Conservation (phyloP, 2,113 vertebrate species). For the Amblyopsis rosae region DNA sequence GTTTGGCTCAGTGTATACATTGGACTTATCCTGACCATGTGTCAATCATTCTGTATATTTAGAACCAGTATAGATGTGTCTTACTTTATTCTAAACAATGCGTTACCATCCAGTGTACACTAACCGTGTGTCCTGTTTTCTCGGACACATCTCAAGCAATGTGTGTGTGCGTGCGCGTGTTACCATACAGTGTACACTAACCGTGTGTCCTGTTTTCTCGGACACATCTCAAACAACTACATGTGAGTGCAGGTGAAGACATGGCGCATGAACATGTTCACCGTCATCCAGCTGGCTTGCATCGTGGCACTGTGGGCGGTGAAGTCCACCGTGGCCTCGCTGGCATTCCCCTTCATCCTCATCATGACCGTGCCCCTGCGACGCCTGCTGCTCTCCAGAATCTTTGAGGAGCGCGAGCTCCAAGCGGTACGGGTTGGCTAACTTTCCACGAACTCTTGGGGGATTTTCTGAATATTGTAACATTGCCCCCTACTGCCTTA, state of each 20-base stretch:
- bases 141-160: too few relatives aligned
- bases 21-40: background rate
- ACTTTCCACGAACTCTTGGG: conserved; percentile 17
- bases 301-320: conserved; percentile 94
- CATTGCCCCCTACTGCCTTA: conserved; percentile 9
- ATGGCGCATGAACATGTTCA: conserved; percentile 98
- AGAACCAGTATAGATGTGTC: too few relatives aligned
- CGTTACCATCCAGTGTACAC: too few relatives aligned
- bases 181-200: background rate
- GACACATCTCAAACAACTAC: background rate
- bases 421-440: conserved; percentile 82
- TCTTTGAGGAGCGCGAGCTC: conserved; percentile 95
- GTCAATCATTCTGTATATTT: too few relatives aligned
- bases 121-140: too few relatives aligned
- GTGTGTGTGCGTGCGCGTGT: background rate
- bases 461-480: background rate
- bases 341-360: conserved; percentile 96
- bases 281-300: conserved; percentile 90
- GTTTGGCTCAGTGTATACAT: too few relatives aligned
- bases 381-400: conserved; percentile 86
- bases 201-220: too few relatives aligned
- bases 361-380: conserved; percentile 96
- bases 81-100: too few relatives aligned
- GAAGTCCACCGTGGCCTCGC: conserved; percentile 89
- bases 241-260: conserved; percentile 87